Base-by-base conservation (phyloP, 35 echinoderm and acorn worm genomes). In the Hemicentrotus pulcherrimus region DNA sequence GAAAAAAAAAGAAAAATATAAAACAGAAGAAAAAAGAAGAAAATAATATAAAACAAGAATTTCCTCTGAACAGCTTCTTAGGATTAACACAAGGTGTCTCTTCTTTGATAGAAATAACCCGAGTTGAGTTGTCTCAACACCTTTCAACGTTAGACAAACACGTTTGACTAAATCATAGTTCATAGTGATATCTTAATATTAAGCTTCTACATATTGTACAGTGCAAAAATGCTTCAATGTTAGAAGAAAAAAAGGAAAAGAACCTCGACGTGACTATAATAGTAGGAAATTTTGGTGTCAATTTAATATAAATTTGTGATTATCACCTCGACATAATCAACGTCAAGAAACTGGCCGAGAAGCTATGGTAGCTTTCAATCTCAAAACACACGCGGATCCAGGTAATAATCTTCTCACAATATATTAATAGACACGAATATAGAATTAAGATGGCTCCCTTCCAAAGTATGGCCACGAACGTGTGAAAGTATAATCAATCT, bases 401-500 rank as follows among this genome's bases (percentile, higher is more conserved):
- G 22, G 65, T 8, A 78, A 78, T 78, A 78, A 78, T 78, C 65
- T 78, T n/a, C 65, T 78, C 24, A 0, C 8, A 4, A 78, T 0
- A 8, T 28, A 41, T 41, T 41, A 28, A 78, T 28, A 3, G 65
- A 78, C 65, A 78, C 65, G 24, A 30, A 30, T 78, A 78, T 78
- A 78, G 65, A 78, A 78, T 78, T 78, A 78, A n/a, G 65, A 78
- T n/a, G 65, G 28, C 28, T 78, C 65, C 22, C 1, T 55, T 10
- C 10, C 10, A 55, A 7, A 22, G 32, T 47, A 0, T n/a, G 5
- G 88, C 32, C 88, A 33, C 31, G 88, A 24, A 32, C 88, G 88
- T 90, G 88, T 90, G 88, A 90, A 90, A 90, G 16, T 90, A 90
- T 90, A 90, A 90, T 90, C 32, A 90, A 33, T 90, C 88, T 30